phyloP scores from a whole-genome alignment of 2,113 vertebrate genomes.

The Actenoides hombroni region DNA sequence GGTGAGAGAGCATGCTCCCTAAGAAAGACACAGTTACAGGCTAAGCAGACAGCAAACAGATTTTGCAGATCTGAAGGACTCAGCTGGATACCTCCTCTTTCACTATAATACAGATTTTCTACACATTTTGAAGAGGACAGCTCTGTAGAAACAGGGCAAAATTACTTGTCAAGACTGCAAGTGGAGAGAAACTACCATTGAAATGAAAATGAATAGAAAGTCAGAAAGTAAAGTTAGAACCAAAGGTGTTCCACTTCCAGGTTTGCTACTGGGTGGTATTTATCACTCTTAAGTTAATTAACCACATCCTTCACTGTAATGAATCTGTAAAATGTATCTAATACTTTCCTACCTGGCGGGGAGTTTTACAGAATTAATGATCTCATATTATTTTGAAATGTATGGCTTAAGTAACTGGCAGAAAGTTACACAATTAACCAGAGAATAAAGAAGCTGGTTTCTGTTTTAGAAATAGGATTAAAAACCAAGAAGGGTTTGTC shows the following conservation, averaged over 20 bases:
- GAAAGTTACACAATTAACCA: background rate
- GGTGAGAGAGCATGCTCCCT: background rate
- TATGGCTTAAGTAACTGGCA: background rate
- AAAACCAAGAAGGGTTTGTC: background rate
- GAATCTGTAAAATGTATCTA: background rate
- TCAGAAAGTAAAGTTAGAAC: background rate
- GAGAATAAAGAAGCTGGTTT: background rate
- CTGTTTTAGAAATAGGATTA: conserved; percentile 16
- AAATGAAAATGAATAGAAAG: background rate
- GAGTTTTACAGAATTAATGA: background rate
- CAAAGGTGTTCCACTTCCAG: background rate
- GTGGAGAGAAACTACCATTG: background rate
- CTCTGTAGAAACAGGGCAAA: background rate
- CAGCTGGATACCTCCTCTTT: background rate
- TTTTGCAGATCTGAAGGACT: background rate
- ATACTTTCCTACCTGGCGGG: background rate
- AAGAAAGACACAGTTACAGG: background rate
- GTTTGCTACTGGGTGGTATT: background rate
- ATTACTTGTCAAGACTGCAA: background rate
- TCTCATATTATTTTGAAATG: background rate
- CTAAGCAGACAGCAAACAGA: background rate
- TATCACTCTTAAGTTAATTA: background rate
- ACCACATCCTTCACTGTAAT: background rate
- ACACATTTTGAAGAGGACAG: background rate
- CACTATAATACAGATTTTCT: background rate